These are phyloP conservation scores for Sparus aurata DNA, from an alignment of 2,797 vertebrate genomes.

Conservation along the genomic window DNA sequence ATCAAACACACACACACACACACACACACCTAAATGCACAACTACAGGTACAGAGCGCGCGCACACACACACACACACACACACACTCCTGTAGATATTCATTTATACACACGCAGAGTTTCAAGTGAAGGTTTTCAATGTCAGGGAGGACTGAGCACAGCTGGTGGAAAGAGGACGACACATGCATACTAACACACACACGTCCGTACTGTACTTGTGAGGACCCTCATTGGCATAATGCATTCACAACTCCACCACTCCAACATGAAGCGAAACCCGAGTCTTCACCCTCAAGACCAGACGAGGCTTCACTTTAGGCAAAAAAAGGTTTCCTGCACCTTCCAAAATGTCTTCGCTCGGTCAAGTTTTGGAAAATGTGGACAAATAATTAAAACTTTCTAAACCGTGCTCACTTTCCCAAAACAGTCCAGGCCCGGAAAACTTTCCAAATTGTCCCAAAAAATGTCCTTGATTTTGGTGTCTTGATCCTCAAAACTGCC, in stretches of 20 bases:
- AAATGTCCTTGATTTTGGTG: not conserved
- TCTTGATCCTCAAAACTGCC: too few relatives aligned
- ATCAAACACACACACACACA: slow-evolving; percentile 71
- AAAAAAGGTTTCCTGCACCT: not conserved
- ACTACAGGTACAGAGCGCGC: slow-evolving; percentile 49
- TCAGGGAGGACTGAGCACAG: slow-evolving; percentile 80
- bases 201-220: slow-evolving; percentile 42
- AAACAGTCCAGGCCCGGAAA: too few relatives aligned
- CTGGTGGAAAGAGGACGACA: slow-evolving; percentile 72
- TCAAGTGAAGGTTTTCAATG: slow-evolving; percentile 80
- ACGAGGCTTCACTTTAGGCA: too few relatives aligned
- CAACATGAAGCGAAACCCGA: not conserved
- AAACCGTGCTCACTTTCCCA: not conserved
- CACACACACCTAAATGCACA: slow-evolving; percentile 43
- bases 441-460: not conserved
- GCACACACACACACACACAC: slow-evolving; percentile 45
- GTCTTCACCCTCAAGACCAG: not conserved
- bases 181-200: slow-evolving; percentile 67
- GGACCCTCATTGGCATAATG: slow-evolving; percentile 49
- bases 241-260: not conserved
- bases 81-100: slow-evolving; percentile 52
- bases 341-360: not conserved
- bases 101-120: slow-evolving; percentile 70
- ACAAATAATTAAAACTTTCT: not conserved
- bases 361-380: too few relatives aligned